These are phyloP conservation scores for Andricus grossulariae DNA, from an alignment of 1,140 invertebrate species.

Conservation along the genomic window DNA sequence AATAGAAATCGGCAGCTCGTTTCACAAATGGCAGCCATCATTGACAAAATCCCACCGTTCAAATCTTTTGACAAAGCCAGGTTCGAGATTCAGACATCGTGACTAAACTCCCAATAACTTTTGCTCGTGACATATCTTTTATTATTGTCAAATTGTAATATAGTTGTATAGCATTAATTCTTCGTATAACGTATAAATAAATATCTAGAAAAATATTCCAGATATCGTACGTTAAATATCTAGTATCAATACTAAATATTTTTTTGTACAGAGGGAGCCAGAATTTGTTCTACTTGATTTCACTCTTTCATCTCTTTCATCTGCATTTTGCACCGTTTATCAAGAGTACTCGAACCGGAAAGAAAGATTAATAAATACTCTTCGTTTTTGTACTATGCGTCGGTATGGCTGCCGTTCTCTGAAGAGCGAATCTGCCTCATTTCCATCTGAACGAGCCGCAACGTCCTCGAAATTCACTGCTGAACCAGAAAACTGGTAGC, in stretches of 20 bases:
- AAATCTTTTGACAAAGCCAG: neutral
- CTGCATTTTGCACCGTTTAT: neutral
- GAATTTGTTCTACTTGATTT: neutral
- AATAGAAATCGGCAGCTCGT: conserved; percentile 41
- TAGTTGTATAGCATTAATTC: conserved; percentile 45
- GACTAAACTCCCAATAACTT: neutral
- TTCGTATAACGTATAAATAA: neutral
- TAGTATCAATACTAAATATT: neutral
- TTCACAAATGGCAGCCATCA: conserved; percentile 34
- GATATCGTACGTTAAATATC: neutral
- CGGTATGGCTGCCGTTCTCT: conserved; percentile 17
- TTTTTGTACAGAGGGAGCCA: conserved; percentile 1
- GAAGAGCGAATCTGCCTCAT: conserved; percentile 6
- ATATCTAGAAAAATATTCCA: conserved; percentile 5
- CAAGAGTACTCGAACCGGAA: neutral
- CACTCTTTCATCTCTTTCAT: conserved; percentile 6
- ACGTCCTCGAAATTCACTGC: neutral
- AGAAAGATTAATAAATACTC: neutral
- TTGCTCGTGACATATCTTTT: neutral
- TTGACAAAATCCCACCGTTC: neutral
- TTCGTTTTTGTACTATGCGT: neutral
- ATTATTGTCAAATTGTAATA: conserved; percentile 47
- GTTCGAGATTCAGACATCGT: neutral
- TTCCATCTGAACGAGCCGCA: conserved; percentile 22
- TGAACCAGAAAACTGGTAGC: conserved; percentile 1